Percentiles rank a stretch among this genome's conserved stretches.
These are phyloP conservation scores for Trileptium ribeirensis DNA, from an alignment of 2,888 invertebrate genomes.

Conservation along the genomic window DNA sequence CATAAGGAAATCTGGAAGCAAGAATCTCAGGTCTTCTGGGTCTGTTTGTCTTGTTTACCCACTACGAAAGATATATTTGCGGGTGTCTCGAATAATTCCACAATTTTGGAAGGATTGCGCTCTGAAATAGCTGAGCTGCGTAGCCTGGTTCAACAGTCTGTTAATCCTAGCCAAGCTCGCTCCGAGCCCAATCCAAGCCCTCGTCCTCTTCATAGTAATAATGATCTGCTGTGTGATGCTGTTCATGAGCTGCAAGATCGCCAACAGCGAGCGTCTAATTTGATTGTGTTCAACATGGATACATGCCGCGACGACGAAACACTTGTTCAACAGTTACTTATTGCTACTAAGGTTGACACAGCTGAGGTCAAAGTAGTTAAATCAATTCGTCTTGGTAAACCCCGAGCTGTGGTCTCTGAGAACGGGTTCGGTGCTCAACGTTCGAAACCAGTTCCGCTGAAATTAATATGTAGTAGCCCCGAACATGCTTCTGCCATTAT, in stretches of 20 bases:
- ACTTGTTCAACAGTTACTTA: neutral
- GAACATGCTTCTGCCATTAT: too few species aligned
- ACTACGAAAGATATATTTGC: neutral
- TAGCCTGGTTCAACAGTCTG: neutral
- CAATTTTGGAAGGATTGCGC: too few species aligned
- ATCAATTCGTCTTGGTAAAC: too few species aligned
- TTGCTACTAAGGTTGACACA: neutral
- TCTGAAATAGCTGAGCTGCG: neutral
- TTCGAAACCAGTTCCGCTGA: too few species aligned
- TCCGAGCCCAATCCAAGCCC: too few species aligned
- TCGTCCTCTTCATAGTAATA: too few species aligned
- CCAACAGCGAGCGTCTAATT: neutral
- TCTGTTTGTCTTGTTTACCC: too few species aligned
- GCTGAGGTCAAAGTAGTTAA: too few species aligned
- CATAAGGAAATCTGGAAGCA: neutral
- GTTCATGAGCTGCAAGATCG: neutral
- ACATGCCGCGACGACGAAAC: neutral
- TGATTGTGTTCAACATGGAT: neutral
- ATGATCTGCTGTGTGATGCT: neutral
- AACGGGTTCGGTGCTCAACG: too few species aligned
- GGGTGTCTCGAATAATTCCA: neutral
- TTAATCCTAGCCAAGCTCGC: neutral
- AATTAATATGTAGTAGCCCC: too few species aligned
- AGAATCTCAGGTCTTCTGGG: neutral
- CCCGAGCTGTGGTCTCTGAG: too few species aligned